Conservation (phyloP, 2,113 vertebrate genomes). For the Phalacrocorax pelagicus region DNA sequence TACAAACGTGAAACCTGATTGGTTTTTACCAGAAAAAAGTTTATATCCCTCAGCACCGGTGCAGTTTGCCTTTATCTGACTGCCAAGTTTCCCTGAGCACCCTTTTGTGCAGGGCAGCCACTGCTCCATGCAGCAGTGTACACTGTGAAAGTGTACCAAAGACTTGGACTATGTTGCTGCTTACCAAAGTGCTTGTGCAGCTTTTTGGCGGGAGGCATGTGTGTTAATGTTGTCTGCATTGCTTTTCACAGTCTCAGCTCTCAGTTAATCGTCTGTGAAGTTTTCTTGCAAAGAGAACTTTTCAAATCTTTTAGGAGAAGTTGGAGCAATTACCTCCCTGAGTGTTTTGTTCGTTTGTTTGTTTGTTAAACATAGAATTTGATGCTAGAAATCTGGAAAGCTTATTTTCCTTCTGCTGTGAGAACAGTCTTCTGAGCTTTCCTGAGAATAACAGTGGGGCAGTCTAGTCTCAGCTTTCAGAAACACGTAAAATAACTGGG, state of each 20-base stretch:
- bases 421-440: not conserved
- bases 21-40: not conserved
- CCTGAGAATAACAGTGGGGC: not conserved
- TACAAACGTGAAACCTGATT: not conserved
- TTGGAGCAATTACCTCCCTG: not conserved
- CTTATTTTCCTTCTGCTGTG: not conserved
- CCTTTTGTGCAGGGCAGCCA: not conserved
- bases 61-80: not conserved
- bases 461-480: not conserved
- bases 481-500: not conserved
- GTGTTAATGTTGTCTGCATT: not conserved
- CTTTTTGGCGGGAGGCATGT: fast-evolving
- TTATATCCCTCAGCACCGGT: not conserved
- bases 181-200: not conserved
- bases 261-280: not conserved
- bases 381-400: not conserved
- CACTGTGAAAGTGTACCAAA: not conserved
- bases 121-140: not conserved
- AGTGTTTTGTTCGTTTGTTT: not conserved
- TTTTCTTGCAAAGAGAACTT: not conserved
- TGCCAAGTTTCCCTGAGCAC: not conserved
- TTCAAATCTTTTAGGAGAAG: not conserved
- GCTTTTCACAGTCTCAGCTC: not conserved
- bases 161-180: not conserved
- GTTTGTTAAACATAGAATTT: not conserved